Percentiles rank a stretch among this genome's conserved stretches.
phyloP scores from a whole-genome alignment of 2,888 invertebrate genomes.

The Lysandra bellargus region DNA sequence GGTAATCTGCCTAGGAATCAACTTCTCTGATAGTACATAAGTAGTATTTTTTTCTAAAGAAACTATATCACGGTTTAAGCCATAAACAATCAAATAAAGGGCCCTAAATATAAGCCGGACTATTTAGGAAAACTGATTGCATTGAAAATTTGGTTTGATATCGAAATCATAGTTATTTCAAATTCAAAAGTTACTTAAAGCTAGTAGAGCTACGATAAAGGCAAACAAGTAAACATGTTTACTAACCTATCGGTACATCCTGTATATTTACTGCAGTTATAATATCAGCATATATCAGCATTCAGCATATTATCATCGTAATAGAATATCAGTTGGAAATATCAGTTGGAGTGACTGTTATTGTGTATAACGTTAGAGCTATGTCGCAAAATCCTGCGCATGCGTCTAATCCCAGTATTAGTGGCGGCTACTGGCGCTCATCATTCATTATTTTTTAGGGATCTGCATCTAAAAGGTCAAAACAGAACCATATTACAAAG shows the following conservation, averaged over 20 bases:
- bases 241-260: background rate
- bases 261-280: background rate
- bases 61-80: too few species aligned
- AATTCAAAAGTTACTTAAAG: background rate
- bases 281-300: background rate
- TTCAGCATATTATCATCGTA: background rate
- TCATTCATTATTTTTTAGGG: conserved; percentile 53
- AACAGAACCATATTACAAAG: background rate
- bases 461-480: background rate
- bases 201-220: background rate
- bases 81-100: too few species aligned
- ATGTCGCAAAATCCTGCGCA: conserved; percentile 70
- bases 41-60: too few species aligned
- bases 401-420: conserved; percentile 64
- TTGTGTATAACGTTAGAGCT: conserved; percentile 65
- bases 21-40: too few species aligned
- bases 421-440: conserved; percentile 56
- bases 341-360: conserved; percentile 49
- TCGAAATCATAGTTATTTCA: background rate
- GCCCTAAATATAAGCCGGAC: too few species aligned
- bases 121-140: too few species aligned
- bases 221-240: background rate
- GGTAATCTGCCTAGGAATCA: too few species aligned
- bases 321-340: conserved; percentile 18
- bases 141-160: background rate